Evolutionary conservation across 2,888 invertebrate genomes (phyloP).

Genomic region (Eilema depressum): DNA sequence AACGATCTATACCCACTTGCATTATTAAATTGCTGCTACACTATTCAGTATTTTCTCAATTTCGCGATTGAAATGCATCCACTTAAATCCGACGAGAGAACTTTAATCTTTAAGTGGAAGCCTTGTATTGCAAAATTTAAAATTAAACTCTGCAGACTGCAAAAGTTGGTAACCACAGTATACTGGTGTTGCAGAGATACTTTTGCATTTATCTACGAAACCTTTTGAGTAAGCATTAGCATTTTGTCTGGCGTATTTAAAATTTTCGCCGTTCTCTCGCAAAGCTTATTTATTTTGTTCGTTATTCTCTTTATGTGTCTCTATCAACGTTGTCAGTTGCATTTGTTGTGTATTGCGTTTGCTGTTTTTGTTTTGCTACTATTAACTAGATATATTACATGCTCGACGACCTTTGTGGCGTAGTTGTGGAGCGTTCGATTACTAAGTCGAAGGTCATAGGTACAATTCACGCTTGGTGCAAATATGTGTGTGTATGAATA

Average conservation of each 20-base stretch:
- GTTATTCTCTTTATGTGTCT: constrained; percentile 6
- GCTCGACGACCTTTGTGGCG: no score
- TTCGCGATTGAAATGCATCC: not conserved
- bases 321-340: not conserved
- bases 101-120: constrained; percentile 7
- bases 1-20: not conserved
- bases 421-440: no score
- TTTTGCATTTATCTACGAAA: constrained; percentile 7
- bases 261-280: constrained; percentile 8
- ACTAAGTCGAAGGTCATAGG: no score
- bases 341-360: not conserved
- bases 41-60: constrained; percentile 6
- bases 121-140: constrained; percentile 3
- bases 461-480: no score
- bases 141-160: constrained; percentile 11
- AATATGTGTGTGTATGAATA: no score
- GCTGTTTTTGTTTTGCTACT: not conserved
- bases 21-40: constrained; percentile 11
- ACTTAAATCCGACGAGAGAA: constrained; percentile 2
- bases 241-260: constrained; percentile 14
- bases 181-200: constrained; percentile 10
- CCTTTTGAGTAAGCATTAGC: constrained; percentile 13
- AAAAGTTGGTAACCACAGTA: constrained; percentile 23
- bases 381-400: no score
- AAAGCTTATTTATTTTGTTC: constrained; percentile 12